These are phyloP conservation scores for Nyctibius bracteatus DNA, from an alignment of 2,113 vertebrate species.

Conservation along the genomic window DNA sequence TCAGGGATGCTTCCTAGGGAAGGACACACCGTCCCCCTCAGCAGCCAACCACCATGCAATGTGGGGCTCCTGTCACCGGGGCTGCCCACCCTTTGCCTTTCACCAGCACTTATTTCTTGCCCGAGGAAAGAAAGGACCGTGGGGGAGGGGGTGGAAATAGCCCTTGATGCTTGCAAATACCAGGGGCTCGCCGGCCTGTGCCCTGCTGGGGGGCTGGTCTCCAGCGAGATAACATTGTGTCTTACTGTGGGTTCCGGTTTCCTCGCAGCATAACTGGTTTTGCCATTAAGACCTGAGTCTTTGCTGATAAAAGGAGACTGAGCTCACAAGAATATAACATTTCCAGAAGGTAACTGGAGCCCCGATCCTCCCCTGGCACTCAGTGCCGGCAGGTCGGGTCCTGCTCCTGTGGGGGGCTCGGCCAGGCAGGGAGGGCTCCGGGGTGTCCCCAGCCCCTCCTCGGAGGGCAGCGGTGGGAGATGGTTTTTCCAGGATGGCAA, in stretches of 20 bases:
- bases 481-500: not conserved
- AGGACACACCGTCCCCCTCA: not conserved
- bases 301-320: not conserved
- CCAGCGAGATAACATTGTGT: not conserved
- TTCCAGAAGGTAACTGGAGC: not conserved
- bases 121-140: not conserved
- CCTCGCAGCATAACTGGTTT: not conserved
- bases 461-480: fast-evolving
- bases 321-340: not conserved
- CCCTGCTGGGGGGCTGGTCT: not conserved
- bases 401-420: not conserved
- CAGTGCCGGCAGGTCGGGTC: fast-evolving
- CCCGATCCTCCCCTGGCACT: not conserved
- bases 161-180: not conserved
- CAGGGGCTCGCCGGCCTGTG: not conserved
- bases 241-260: not conserved
- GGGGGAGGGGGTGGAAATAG: not conserved
- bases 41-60: not conserved
- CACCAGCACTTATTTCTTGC: not conserved
- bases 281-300: not conserved
- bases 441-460: not conserved
- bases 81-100: not conserved
- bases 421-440: no score
- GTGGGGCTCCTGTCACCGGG: not conserved
- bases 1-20: no score